Base-by-base conservation (phyloP, 1,140 invertebrate species). In the Prorops nasuta region DNA sequence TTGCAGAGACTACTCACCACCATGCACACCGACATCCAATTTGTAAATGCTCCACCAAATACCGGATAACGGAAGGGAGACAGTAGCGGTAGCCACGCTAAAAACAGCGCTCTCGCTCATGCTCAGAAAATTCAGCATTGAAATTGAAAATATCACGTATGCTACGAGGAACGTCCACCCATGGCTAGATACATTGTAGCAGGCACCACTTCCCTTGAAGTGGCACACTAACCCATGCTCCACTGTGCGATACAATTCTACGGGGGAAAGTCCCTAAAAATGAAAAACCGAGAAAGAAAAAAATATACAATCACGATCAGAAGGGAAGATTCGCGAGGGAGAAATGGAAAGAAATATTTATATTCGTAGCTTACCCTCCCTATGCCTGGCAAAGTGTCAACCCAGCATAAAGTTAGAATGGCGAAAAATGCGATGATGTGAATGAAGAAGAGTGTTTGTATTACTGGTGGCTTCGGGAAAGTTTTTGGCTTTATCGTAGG, bases 41-140 rank as follows among this genome's bases (percentile, higher is more conserved):
- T 76, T 75, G 56, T 82, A 81, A 41, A 84, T 64, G n/a, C 81
- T 81, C 83, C 83, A 84, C 80, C 81, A 84, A 42, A 84, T 75
- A 2, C 79, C 80, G 3, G 80, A 74, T 2, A 84, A 36, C 8
- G 83, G 83, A 18, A 84, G 65, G 2, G 80, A 76, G 6, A 77
- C 66, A 16, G 80, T 79, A 14, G 74, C 71, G 9, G 78, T 67
- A 10, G 82, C 79, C 9, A 83, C 72, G 3, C 78, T 82, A 51
- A 83, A 81, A 2, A 84, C 80, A 8, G 82, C 78, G 20, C 80
- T 83, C 60, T 83, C 80, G 34, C 77, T 74, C 38, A 83, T 67
- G 1, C 80, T 75, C n/a, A 83, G 62, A 49, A 83, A 80, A 49
- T 79, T 74, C 3, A 81, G 36, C 2, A 76, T 77, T 2, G 76